Percentiles rank a stretch among this genome's conserved stretches.
Conservation (phyloP, 2,797 vertebrate genomes). For the Oryzias sinensis region DNA sequence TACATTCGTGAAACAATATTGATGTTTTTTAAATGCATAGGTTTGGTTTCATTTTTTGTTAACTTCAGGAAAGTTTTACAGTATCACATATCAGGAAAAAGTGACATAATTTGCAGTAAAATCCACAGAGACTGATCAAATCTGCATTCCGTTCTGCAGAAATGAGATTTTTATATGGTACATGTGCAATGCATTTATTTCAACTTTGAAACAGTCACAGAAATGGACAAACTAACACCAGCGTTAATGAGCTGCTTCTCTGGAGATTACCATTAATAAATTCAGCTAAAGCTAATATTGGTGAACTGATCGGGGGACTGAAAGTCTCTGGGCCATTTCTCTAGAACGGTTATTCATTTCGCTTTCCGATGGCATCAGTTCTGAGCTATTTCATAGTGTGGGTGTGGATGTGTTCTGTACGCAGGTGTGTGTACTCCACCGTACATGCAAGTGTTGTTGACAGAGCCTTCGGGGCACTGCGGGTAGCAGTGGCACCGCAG, state of each 20-base stretch:
- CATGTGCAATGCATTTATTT: neutral
- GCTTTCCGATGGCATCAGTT: conserved; percentile 3
- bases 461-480: conserved; percentile 90
- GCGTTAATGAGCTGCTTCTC: neutral
- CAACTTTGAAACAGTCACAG: neutral
- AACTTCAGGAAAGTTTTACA: too few relatives aligned
- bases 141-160: too few relatives aligned
- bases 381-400: neutral
- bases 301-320: conserved; percentile 13
- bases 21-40: too few relatives aligned
- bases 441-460: conserved; percentile 96
- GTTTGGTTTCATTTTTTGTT: too few relatives aligned
- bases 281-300: conserved; percentile 12
- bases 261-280: conserved; percentile 15
- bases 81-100: too few relatives aligned
- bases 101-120: too few relatives aligned
- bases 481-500: conserved; percentile 91
- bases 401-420: neutral
- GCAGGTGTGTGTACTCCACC: conserved; percentile 9
- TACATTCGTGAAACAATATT: too few relatives aligned
- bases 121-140: too few relatives aligned
- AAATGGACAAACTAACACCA: neutral
- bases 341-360: conserved; percentile 6
- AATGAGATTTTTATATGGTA: neutral
- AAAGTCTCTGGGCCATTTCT: conserved; percentile 1